Percentiles rank a stretch among this genome's conserved stretches.
phyloP scores from a whole-genome alignment of 1,140 invertebrate genomes.

The Cryptotermes secundus region DNA sequence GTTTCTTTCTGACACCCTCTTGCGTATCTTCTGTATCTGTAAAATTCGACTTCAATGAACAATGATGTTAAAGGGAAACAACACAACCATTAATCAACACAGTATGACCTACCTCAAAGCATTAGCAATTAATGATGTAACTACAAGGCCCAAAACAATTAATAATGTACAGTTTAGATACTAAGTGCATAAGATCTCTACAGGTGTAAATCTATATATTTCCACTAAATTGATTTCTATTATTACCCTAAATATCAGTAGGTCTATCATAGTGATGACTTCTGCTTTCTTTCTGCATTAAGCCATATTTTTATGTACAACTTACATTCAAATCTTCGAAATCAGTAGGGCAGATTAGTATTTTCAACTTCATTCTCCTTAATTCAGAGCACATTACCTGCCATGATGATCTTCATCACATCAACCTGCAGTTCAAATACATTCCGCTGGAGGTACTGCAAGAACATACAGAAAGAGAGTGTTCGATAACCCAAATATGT shows the following conservation, averaged over 20 bases:
- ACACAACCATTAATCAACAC: too few relatives aligned
- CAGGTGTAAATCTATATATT: too few relatives aligned
- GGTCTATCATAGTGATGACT: too few relatives aligned
- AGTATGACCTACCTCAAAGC: too few relatives aligned
- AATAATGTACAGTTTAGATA: too few relatives aligned
- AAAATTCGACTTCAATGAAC: slow-evolving; percentile 26
- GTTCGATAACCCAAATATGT: slow-evolving; percentile 79
- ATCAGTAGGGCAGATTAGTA: background rate
- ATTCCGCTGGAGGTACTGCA: slow-evolving; percentile 76
- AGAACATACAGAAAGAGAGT: slow-evolving; percentile 69
- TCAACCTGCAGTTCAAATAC: slow-evolving; percentile 84
- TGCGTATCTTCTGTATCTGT: slow-evolving; percentile 69
- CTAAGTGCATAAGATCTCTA: too few relatives aligned
- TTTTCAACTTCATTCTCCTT: too few relatives aligned
- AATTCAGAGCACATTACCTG: slow-evolving; percentile 52
- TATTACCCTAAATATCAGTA: too few relatives aligned
- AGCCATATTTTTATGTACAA: background rate
- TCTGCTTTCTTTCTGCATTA: background rate
- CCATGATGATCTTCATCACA: slow-evolving; percentile 79
- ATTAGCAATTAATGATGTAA: too few relatives aligned
- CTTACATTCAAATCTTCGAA: background rate
- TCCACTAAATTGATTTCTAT: too few relatives aligned
- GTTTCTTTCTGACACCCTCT: slow-evolving; percentile 63
- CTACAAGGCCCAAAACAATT: too few relatives aligned
- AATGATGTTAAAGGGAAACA: too few relatives aligned